Evolutionary conservation across 1,140 invertebrate species (phyloP).

Genomic region (Euwallacea fornicatus): DNA sequence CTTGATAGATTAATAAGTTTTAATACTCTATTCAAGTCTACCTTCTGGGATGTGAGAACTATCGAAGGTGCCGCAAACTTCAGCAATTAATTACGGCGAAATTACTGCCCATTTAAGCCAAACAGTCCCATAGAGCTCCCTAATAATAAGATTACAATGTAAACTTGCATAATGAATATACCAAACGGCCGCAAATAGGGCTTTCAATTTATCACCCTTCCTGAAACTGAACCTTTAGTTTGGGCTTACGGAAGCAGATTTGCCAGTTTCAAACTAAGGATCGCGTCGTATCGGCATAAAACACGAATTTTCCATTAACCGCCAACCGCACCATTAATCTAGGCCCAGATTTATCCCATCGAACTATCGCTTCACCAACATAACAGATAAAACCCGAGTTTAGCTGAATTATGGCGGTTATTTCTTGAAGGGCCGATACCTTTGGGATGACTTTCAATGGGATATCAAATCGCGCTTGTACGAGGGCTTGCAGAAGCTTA

Average conservation of each 20-base stretch:
- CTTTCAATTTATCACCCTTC: background rate
- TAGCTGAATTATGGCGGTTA: background rate
- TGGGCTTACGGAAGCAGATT: background rate
- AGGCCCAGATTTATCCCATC: slow-evolving; percentile 15
- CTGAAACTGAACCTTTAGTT: slow-evolving; percentile 2
- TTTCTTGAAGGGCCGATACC: too few species aligned
- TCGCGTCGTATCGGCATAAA: slow-evolving; percentile 15
- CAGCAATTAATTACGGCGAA: background rate
- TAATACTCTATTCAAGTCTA: too few species aligned
- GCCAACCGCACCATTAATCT: slow-evolving; percentile 18
- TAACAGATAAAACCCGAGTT: background rate
- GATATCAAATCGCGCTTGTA: too few species aligned
- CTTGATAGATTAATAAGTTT: too few species aligned
- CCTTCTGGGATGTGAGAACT: too few species aligned
- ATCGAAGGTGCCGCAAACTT: too few species aligned
- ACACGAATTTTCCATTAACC: slow-evolving; percentile 26
- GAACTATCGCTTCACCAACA: slow-evolving; percentile 19
- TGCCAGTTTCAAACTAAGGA: slow-evolving; percentile 7
- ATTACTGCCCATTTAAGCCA: background rate
- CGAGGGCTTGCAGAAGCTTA: too few species aligned
- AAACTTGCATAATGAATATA: background rate
- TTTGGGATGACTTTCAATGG: too few species aligned
- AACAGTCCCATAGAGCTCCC: background rate
- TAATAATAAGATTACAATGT: background rate
- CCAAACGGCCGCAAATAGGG: background rate